phyloP scores from a whole-genome alignment of 2,113 vertebrate species.

The Eonycteris spelaea region DNA sequence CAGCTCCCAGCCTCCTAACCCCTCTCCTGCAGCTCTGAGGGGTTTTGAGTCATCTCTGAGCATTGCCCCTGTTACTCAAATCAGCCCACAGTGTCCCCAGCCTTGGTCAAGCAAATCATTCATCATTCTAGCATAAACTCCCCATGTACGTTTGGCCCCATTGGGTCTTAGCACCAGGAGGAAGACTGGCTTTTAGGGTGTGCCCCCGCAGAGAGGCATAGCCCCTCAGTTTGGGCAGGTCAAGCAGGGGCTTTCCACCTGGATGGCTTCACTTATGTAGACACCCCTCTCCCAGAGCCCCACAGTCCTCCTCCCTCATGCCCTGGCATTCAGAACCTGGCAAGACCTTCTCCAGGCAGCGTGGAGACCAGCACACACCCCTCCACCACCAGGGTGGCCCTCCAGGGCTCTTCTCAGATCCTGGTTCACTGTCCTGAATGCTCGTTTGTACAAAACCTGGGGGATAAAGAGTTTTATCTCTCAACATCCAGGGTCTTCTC shows the following conservation, averaged over 20 bases:
- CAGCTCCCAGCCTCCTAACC: neutral
- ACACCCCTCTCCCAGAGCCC: neutral
- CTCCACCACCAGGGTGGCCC: neutral
- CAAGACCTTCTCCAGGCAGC: neutral
- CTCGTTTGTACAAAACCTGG: neutral
- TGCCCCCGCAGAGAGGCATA: neutral
- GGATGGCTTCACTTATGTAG: neutral
- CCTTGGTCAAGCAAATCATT: neutral
- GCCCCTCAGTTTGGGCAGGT: no score
- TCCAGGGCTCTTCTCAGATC: neutral
- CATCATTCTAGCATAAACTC: neutral
- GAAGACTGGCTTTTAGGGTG: neutral
- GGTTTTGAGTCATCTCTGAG: neutral
- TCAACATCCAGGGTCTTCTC: neutral
- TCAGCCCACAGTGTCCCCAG: neutral
- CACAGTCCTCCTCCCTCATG: rapidly evolving
- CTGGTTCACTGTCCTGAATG: neutral
- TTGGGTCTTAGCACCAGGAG: neutral
- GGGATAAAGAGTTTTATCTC: neutral
- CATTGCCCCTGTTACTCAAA: neutral
- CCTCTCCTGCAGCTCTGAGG: neutral
- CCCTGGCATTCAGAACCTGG: neutral
- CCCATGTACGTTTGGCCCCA: neutral
- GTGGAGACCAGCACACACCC: neutral
- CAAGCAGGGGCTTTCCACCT: neutral